phyloP scores from a whole-genome alignment of 1,140 invertebrate genomes.

The Bicyclus anynana region DNA sequence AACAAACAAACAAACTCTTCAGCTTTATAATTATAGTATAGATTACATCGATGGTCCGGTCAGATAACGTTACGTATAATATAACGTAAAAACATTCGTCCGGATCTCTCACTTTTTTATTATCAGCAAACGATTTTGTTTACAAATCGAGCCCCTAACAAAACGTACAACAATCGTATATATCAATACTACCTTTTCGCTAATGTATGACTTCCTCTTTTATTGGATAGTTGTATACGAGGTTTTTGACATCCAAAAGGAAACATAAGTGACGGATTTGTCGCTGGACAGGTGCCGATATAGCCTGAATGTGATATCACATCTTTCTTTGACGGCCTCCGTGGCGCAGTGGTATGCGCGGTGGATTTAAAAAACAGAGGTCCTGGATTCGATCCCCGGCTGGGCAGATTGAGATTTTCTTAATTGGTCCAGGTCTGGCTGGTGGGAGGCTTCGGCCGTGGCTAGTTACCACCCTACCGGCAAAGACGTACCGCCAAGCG shows the following conservation, averaged over 20 bases:
- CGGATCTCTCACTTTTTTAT: slow-evolving; percentile 7
- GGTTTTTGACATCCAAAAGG: slow-evolving; percentile 20
- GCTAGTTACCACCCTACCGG: no score
- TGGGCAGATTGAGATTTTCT: no score
- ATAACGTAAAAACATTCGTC: background rate
- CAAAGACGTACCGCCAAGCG: no score
- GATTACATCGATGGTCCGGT: no score
- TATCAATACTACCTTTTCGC: slow-evolving; percentile 23
- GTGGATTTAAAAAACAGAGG: no score
- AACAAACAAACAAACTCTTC: no score
- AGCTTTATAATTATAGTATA: no score
- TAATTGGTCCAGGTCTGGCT: no score
- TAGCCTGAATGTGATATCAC: background rate
- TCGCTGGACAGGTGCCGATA: slow-evolving; percentile 7
- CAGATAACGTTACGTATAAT: background rate
- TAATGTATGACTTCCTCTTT: slow-evolving; percentile 24
- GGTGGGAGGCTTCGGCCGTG: no score
- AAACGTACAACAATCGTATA: slow-evolving; percentile 25
- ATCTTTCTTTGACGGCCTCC: no score
- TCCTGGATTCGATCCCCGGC: no score
- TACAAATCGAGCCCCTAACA: slow-evolving; percentile 9
- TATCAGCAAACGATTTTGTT: slow-evolving; percentile 17
- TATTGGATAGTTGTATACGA: slow-evolving; percentile 20
- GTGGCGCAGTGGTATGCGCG: no score
- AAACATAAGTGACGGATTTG: slow-evolving; percentile 23